Conservation (phyloP, 2,888 invertebrate genomes). For the Bibio marci region DNA sequence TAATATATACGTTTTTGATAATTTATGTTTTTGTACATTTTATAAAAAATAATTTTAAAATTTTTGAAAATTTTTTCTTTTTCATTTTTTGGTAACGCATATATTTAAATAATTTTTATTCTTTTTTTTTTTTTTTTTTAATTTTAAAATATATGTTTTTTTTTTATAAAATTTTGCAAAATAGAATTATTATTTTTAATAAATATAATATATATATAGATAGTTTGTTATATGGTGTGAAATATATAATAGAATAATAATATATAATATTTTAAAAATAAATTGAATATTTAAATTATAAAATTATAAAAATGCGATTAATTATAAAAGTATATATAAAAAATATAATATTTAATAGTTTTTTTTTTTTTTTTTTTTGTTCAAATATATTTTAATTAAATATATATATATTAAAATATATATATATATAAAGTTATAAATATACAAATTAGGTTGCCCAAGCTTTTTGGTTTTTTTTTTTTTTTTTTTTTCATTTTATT, state of each 20-base stretch:
- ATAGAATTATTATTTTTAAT: no score
- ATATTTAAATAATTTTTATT: no score
- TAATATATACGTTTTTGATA: no score
- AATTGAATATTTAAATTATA: background rate
- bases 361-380: no score
- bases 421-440: constrained; percentile 29
- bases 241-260: background rate
- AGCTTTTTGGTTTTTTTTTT: constrained; percentile 29
- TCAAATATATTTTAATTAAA: constrained; percentile 1
- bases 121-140: no score
- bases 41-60: no score
- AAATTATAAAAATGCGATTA: constrained; percentile 3
- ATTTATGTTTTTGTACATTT: no score
- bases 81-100: no score
- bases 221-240: background rate
- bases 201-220: no score
- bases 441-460: constrained; percentile 28
- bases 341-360: background rate
- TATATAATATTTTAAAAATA: background rate
- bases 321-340: background rate
- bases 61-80: no score
- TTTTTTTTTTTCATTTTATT: constrained; percentile 5
- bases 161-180: no score
- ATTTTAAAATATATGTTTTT: no score
- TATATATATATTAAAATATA: constrained; percentile 13